Conservation (phyloP, 1,140 invertebrate species). For the Ceratina japonica region DNA sequence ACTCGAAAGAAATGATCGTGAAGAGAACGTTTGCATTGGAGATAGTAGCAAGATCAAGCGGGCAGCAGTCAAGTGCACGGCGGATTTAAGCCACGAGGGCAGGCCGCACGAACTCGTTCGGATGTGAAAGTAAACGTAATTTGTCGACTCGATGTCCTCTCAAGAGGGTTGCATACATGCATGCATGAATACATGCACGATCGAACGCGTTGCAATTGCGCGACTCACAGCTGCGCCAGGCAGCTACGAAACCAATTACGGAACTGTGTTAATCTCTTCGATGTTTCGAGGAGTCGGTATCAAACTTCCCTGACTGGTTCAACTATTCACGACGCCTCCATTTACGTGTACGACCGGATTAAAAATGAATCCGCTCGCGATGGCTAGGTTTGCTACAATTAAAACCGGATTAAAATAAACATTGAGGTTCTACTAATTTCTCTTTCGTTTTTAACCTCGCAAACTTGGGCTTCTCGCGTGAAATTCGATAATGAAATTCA, state of each 20-base stretch:
- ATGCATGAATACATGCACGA: constrained; percentile 18
- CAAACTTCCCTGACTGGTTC: constrained; percentile 22
- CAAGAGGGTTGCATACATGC: constrained; percentile 28
- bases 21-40: neutral
- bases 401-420: neutral
- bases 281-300: constrained; percentile 12
- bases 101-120: constrained; percentile 1
- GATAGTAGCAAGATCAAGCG: constrained; percentile 35
- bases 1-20: too few relatives aligned
- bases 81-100: neutral
- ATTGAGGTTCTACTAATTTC: neutral
- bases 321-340: neutral
- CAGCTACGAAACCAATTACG: constrained; percentile 51
- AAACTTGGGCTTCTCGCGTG: too few relatives aligned
- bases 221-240: constrained; percentile 39
- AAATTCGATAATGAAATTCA: too few relatives aligned
- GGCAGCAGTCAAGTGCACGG: constrained; percentile 17
- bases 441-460: too few relatives aligned
- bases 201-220: constrained; percentile 36
- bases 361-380: neutral
- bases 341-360: neutral
- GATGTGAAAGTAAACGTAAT: constrained; percentile 49
- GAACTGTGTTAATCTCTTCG: constrained; percentile 39
- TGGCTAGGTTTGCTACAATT: too few relatives aligned
- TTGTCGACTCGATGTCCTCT: constrained; percentile 51